Conservation (phyloP, 1,140 invertebrate genomes). For the Drosophila equinoxialis region DNA sequence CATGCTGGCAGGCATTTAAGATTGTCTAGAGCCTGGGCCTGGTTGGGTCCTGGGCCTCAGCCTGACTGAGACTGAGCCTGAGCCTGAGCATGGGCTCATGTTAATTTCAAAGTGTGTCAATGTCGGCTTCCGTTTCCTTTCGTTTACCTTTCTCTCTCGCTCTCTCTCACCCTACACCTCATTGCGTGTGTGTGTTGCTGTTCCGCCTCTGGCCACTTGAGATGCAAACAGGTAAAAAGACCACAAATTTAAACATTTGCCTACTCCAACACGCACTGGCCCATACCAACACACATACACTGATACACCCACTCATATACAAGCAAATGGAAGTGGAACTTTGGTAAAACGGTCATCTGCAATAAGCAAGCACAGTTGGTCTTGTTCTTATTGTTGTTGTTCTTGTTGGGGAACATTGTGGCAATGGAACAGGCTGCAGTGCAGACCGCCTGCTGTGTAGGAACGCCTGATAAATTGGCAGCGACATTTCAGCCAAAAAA, state of each 20-base stretch:
- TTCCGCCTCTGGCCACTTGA: slow-evolving; percentile 65
- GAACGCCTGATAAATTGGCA: slow-evolving; percentile 73
- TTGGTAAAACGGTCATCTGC: slow-evolving; percentile 81
- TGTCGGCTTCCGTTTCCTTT: slow-evolving; percentile 77
- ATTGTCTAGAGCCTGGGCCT: slow-evolving; percentile 44
- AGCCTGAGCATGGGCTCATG: slow-evolving; percentile 41
- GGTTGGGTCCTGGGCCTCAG: slow-evolving; percentile 8
- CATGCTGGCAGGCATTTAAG: slow-evolving; percentile 61
- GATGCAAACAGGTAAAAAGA: slow-evolving; percentile 78
- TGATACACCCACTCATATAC: slow-evolving; percentile 4
- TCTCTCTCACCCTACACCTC: slow-evolving; percentile 13
- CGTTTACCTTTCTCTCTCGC: slow-evolving; percentile 44
- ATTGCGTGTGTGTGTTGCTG: slow-evolving; percentile 1
- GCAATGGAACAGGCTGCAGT: slow-evolving; percentile 53
- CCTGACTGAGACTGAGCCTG: slow-evolving; percentile 16
- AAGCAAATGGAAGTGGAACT: slow-evolving; percentile 52
- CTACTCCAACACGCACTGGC: slow-evolving; percentile 75
- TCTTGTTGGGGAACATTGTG: slow-evolving; percentile 34
- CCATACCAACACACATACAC: slow-evolving; percentile 30
- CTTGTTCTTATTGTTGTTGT: slow-evolving; percentile 10
- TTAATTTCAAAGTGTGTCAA: slow-evolving; percentile 78
- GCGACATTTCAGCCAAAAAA: slow-evolving; percentile 78
- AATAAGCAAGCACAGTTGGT: slow-evolving; percentile 50
- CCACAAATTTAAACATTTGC: slow-evolving; percentile 78
- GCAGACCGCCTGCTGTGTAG: slow-evolving; percentile 49